Evolutionary conservation across 2,888 invertebrate genomes (phyloP).

Genomic region (Andrena chrysosceles): DNA sequence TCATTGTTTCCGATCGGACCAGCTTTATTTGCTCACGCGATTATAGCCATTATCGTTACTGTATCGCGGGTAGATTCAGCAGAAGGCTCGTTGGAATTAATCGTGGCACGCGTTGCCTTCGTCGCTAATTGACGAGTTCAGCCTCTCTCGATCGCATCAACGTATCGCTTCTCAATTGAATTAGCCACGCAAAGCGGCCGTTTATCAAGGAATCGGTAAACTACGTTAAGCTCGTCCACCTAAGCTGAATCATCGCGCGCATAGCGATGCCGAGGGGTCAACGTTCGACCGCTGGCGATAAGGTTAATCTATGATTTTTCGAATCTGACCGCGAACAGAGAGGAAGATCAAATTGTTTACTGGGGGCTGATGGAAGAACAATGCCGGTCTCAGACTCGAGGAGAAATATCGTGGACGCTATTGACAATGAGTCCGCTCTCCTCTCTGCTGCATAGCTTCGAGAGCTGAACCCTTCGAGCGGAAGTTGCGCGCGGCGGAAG

Average conservation of each 20-base stretch:
- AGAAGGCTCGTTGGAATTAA: slow-evolving; percentile 42
- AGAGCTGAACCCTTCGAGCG: slow-evolving; percentile 75
- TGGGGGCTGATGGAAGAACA: slow-evolving; percentile 47
- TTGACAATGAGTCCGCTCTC: slow-evolving; percentile 48
- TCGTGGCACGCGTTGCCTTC: slow-evolving; percentile 50
- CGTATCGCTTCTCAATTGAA: slow-evolving; percentile 61
- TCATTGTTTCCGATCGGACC: slow-evolving; percentile 59
- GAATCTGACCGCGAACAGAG: slow-evolving; percentile 6
- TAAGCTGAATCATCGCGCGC: slow-evolving; percentile 51
- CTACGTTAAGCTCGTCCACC: slow-evolving; percentile 22
- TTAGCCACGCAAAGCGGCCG: slow-evolving; percentile 45
- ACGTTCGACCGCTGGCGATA: slow-evolving; percentile 48
- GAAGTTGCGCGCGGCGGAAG: slow-evolving; percentile 81
- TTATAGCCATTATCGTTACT: slow-evolving; percentile 23
- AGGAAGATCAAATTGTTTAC: slow-evolving; percentile 38
- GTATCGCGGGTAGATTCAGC: background rate
- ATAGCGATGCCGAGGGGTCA: slow-evolving; percentile 54
- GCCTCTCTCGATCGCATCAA: slow-evolving; percentile 29
- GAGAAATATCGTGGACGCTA: slow-evolving; percentile 47
- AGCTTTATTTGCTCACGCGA: slow-evolving; percentile 53
- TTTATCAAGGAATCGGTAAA: slow-evolving; percentile 42
- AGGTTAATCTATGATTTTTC: slow-evolving; percentile 52
- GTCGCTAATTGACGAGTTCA: slow-evolving; percentile 54
- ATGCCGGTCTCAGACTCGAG: slow-evolving; percentile 30
- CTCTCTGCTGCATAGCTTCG: slow-evolving; percentile 47